Evolutionary conservation across 2,797 vertebrate species (phyloP).

Genomic region (Sandelia bainsii): DNA sequence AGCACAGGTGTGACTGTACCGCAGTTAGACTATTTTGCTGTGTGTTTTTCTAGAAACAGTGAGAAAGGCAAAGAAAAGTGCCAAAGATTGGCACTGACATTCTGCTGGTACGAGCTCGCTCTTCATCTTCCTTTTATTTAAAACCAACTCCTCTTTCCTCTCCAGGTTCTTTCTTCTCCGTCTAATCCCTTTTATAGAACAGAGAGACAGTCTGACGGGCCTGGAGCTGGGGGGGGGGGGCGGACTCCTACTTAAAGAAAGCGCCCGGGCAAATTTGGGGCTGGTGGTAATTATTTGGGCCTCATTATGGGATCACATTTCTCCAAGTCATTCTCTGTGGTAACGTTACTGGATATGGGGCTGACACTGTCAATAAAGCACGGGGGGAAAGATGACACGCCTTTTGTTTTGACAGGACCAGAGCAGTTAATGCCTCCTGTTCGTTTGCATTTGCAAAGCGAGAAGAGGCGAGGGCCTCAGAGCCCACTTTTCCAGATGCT

Average conservation of each 20-base stretch:
- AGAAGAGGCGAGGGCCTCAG: constrained; percentile 31
- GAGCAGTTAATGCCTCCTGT: constrained; percentile 73
- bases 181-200: constrained; percentile 73
- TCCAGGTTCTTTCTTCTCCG: constrained; percentile 62
- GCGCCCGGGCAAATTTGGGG: constrained; percentile 72
- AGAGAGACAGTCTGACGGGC: constrained; percentile 71
- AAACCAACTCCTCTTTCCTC: constrained; percentile 44
- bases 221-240: constrained; percentile 33
- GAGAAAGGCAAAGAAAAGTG: background rate
- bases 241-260: constrained; percentile 74
- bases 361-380: constrained; percentile 79
- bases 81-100: too few relatives aligned
- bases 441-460: constrained; percentile 71
- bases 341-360: constrained; percentile 78
- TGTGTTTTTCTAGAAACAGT: background rate
- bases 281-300: constrained; percentile 80
- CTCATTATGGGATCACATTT: constrained; percentile 83
- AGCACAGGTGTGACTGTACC: constrained; percentile 36
- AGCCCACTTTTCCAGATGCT: constrained; percentile 75
- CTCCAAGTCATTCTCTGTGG: constrained; percentile 72
- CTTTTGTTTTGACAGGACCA: constrained; percentile 84
- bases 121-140: constrained; percentile 42
- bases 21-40: constrained; percentile 1
- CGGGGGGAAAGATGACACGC: constrained; percentile 74
- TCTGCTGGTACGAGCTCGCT: constrained; percentile 10